Conservation (phyloP, 2,888 invertebrate genomes). For the Coecobrya sp. region DNA sequence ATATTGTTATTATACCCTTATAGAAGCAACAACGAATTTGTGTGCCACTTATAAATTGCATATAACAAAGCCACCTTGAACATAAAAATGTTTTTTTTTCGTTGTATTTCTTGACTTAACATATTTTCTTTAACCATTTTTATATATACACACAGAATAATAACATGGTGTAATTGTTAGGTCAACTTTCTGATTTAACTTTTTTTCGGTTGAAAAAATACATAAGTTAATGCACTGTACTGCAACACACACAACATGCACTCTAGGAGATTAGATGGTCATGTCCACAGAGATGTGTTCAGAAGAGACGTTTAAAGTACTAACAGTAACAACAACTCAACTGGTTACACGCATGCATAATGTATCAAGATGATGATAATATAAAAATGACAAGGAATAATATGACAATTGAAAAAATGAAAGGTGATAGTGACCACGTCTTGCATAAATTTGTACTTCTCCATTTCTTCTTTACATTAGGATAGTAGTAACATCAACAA, state of each 20-base stretch:
- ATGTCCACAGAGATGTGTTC: background rate
- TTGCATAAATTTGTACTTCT: background rate
- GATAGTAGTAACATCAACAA: background rate
- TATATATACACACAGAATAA: slow-evolving; percentile 19
- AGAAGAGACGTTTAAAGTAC: background rate
- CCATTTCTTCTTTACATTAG: background rate
- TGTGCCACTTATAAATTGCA: slow-evolving; percentile 17
- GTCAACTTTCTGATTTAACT: slow-evolving; percentile 57
- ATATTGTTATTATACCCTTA: slow-evolving; percentile 15
- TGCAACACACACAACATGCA: background rate
- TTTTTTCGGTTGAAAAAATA: slow-evolving; percentile 34
- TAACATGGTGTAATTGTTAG: slow-evolving; percentile 58
- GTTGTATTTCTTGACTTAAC: slow-evolving; percentile 13
- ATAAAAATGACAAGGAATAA: slow-evolving; percentile 33
- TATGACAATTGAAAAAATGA: slow-evolving; percentile 23
- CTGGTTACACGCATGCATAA: slow-evolving; percentile 45
- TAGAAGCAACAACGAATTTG: background rate
- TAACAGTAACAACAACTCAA: too few species aligned
- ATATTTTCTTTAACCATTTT: slow-evolving; percentile 7
- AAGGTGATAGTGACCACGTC: slow-evolving; percentile 26
- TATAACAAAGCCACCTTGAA: slow-evolving; percentile 5
- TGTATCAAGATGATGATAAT: slow-evolving; percentile 19
- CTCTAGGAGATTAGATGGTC: background rate
- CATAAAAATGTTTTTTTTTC: background rate
- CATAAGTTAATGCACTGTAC: background rate